phyloP scores from a whole-genome alignment of 2,888 invertebrate genomes.

The Melipona beecheii region DNA sequence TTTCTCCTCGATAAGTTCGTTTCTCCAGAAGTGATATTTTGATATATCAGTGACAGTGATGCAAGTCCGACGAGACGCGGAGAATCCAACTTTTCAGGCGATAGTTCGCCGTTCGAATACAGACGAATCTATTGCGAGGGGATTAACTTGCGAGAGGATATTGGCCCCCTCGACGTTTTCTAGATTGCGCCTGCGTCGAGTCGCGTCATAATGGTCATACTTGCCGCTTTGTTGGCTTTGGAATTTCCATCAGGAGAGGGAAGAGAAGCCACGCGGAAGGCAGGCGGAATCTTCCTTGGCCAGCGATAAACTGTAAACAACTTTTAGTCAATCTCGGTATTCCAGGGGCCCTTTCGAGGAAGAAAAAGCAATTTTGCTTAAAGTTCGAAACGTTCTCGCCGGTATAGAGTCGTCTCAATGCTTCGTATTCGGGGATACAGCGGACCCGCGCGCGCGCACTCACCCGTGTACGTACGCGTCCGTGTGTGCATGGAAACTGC shows the following conservation, averaged over 20 bases:
- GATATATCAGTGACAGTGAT: too few species aligned
- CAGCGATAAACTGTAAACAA: slow-evolving; percentile 59
- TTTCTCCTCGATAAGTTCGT: too few species aligned
- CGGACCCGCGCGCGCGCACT: too few species aligned
- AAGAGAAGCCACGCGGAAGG: neutral
- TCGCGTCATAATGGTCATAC: neutral
- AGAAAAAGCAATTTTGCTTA: slow-evolving; percentile 60
- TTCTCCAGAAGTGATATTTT: too few species aligned
- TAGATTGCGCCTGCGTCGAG: neutral
- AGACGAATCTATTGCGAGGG: neutral
- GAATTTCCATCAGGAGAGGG: slow-evolving; percentile 10
- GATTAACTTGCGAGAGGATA: neutral
- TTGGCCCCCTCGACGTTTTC: neutral
- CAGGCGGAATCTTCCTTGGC: slow-evolving; percentile 28
- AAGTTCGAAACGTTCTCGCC: slow-evolving; percentile 55
- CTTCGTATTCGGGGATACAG: neutral
- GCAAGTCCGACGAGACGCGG: too few species aligned
- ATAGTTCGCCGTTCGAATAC: neutral
- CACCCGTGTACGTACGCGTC: neutral
- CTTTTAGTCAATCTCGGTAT: slow-evolving; percentile 56
- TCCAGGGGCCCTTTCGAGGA: slow-evolving; percentile 26
- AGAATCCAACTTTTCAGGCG: neutral
- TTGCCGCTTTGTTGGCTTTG: neutral
- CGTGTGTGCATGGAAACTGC: slow-evolving; percentile 38
- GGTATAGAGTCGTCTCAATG: slow-evolving; percentile 43